Base-by-base conservation (phyloP, 1,140 invertebrate species). In the Paralvinella palmiformis region DNA sequence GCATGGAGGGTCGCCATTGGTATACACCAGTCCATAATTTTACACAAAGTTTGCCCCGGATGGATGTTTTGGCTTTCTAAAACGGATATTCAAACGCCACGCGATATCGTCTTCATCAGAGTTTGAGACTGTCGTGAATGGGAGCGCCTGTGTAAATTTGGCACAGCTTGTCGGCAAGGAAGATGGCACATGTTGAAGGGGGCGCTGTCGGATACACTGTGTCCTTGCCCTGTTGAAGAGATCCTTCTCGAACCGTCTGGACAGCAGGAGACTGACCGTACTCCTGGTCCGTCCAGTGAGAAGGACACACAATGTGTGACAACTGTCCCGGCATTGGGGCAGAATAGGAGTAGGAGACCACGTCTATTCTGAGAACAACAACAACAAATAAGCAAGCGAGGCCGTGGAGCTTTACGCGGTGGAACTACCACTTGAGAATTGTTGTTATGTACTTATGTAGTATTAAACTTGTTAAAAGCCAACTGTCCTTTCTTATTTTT, bases 21-120 rank as follows among this genome's bases (percentile, higher is more conserved):
- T 6, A 52, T 66, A 6, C 69, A 72, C 55, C 57, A 13, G 50
- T 17, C 22, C 5, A 62, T 73, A 3, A 15, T 62, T 10, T 52
- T 68, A 4, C 68, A 71, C 32, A 70, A 71, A 29, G 59, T 72
- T 60, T 64, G 67, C 20, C 55, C 68, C 29, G 71, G 71, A 72
- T 36, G 69, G 69, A 68, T 70, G 66, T 65, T 74, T 73, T 67
- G 70, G 70, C 3, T 33, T 72, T 2, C 56, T 72, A n/a, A 74
- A 74, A 62, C 59, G 44, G 59, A 32, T 36, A 41, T 60, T 60
- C 58, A 48, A 37, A 62, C 60, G 44, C 44, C 60, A 62, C 24
- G 60, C 37, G 29, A 33, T 62, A 22, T 62, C 44, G 22, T 62
- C 60, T 17, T 32, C 48, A 36, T 29, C 15, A n/a, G 17, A 50